phyloP scores from a whole-genome alignment of 2,797 vertebrate genomes.

The Dromococcyx pavoninus region DNA sequence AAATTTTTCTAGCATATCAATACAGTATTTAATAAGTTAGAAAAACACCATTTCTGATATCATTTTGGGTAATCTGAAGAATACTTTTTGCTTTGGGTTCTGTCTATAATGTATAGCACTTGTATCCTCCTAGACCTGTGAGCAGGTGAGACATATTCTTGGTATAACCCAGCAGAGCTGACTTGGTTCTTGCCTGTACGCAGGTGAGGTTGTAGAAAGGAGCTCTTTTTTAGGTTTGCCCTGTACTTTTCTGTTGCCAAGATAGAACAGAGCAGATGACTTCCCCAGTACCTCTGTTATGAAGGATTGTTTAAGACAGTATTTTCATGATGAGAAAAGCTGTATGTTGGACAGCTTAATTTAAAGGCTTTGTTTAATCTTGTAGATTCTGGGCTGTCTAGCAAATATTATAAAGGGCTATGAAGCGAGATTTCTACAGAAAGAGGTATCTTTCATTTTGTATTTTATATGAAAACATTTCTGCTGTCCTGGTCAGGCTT shows the following conservation, averaged over 20 bases:
- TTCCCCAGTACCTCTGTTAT: background rate
- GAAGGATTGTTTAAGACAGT: background rate
- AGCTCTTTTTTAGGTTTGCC: background rate
- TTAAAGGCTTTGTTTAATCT: background rate
- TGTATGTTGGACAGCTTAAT: background rate
- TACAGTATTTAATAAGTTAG: background rate
- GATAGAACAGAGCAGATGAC: background rate
- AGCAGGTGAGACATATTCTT: background rate
- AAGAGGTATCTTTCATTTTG: background rate
- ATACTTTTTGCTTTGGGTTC: background rate
- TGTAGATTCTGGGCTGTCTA: background rate
- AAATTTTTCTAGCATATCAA: background rate
- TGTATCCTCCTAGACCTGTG: background rate
- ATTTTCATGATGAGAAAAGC: background rate
- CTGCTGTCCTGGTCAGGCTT: background rate
- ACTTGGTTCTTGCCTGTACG: background rate
- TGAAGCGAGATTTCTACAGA: background rate
- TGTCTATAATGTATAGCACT: background rate
- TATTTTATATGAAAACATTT: background rate
- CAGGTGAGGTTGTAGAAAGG: background rate
- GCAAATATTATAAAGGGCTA: background rate
- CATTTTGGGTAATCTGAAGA: background rate
- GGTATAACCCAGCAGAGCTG: background rate
- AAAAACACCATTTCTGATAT: background rate
- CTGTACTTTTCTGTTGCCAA: background rate